Conservation (phyloP, 1,140 invertebrate species). For the Helicoverpa zea region DNA sequence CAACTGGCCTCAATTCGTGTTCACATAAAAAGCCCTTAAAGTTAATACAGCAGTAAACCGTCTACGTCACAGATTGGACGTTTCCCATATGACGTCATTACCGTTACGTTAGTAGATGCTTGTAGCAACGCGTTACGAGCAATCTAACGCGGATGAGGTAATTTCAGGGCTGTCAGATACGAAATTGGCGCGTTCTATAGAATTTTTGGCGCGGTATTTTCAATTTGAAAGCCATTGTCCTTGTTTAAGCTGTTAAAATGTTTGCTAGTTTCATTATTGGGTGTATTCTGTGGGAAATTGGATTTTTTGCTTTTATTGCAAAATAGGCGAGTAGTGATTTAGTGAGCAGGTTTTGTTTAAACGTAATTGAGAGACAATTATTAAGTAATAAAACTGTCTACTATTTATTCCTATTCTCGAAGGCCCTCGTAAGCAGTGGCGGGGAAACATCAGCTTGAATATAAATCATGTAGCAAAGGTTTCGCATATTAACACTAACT, state of each 20-base stretch:
- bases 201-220: constrained; percentile 27
- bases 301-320: neutral
- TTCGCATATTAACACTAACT: too few relatives aligned
- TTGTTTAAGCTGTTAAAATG: constrained; percentile 18
- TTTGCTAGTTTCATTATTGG: neutral
- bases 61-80: constrained; percentile 46
- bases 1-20: neutral
- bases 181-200: neutral
- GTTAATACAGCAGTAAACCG: constrained; percentile 17
- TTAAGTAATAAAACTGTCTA: too few relatives aligned
- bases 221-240: constrained; percentile 27
- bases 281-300: neutral
- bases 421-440: too few relatives aligned
- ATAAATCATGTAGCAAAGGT: too few relatives aligned
- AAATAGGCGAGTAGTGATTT: too few relatives aligned
- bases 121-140: constrained; percentile 45
- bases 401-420: too few relatives aligned
- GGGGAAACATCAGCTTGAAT: too few relatives aligned
- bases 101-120: constrained; percentile 47
- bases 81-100: constrained; percentile 49
- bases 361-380: too few relatives aligned
- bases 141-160: constrained; percentile 47
- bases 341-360: too few relatives aligned
- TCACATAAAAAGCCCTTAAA: constrained; percentile 27
- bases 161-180: constrained; percentile 32